Conservation (phyloP, 2,113 vertebrate genomes). For the Passer montanus region DNA sequence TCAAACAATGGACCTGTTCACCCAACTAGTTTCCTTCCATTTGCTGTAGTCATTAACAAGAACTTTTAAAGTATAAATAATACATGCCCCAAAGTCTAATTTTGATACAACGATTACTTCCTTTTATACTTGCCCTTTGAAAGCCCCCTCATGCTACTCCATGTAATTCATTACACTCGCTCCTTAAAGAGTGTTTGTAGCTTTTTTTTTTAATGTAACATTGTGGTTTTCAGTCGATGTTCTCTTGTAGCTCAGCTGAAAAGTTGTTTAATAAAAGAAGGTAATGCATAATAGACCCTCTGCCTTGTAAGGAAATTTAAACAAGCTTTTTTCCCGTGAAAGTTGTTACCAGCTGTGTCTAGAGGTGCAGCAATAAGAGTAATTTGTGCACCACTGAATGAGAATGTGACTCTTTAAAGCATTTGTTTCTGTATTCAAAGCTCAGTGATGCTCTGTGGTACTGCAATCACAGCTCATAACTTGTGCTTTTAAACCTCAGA, state of each 20-base stretch:
- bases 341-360: neutral
- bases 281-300: neutral
- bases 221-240: neutral
- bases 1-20: constrained; percentile 30
- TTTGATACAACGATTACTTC: neutral
- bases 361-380: neutral
- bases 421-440: neutral
- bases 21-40: neutral
- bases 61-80: neutral
- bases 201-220: neutral
- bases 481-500: neutral
- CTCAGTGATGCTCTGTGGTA: neutral
- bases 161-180: neutral
- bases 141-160: neutral
- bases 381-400: neutral
- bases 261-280: neutral
- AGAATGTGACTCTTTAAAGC: neutral
- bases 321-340: neutral
- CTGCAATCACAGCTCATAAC: neutral
- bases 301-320: neutral
- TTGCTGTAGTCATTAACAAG: neutral
- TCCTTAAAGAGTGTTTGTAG: neutral
- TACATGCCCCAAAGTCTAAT: neutral
- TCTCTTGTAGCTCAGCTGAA: neutral
- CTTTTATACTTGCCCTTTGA: neutral